These are phyloP conservation scores for Crocidura indochinensis DNA, from an alignment of 2,797 vertebrate species.

Conservation along the genomic window DNA sequence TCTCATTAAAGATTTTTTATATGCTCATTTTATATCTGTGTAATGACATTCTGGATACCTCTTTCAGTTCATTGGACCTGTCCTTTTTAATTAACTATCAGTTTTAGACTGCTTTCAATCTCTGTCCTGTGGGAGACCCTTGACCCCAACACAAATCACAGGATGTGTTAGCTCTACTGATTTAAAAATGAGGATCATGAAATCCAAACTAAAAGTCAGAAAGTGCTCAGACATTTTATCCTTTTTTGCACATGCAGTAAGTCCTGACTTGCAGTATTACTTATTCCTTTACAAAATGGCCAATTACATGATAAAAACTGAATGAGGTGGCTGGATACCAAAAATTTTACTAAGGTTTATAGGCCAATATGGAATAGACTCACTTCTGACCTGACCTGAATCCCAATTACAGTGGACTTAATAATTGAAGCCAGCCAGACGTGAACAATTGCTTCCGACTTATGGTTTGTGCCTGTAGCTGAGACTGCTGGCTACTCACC, in stretches of 20 bases:
- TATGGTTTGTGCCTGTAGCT: too few species aligned
- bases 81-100: neutral
- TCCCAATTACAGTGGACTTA: too few species aligned
- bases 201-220: neutral
- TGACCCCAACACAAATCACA: neutral
- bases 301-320: neutral
- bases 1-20: neutral
- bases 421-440: neutral
- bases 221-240: neutral
- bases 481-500: too few species aligned
- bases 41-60: neutral
- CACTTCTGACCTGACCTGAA: neutral
- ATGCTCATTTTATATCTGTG: neutral
- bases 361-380: neutral
- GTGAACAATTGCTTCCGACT: neutral
- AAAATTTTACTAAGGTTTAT: too few species aligned
- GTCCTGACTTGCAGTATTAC: neutral
- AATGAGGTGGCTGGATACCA: rapidly evolving
- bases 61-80: neutral
- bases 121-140: neutral
- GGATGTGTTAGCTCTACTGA: neutral
- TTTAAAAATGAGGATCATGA: neutral
- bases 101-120: neutral
- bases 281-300: neutral
- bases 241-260: neutral